Evolutionary conservation across 2,888 invertebrate species (phyloP), one percentile per base, ranked within the genome.

Genomic region (Leptura quadrifasciata): DNA sequence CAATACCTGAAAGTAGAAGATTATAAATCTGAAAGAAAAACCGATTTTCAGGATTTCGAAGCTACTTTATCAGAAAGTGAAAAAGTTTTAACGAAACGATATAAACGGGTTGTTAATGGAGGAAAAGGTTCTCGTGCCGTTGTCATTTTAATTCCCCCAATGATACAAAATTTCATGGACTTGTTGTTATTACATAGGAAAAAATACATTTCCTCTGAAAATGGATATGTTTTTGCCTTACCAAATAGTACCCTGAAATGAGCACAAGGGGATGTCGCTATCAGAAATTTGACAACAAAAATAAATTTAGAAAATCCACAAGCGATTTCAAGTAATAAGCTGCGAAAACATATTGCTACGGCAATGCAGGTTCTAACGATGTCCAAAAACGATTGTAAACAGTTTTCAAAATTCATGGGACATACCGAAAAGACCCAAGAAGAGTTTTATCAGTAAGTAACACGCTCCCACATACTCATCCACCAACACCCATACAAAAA

Each of bases 261-360:
- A 82, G 82, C 80, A 58, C 77, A 82, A n/a, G n/a, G n/a, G n/a
- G n/a, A 83, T 68, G 79, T 84, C 6, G 81, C 84, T 10, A 79
- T 84, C 21, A 54, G 79, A 72, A 78, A 55, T 8, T 73, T 84
- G 15, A 54, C 77, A 6, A 78, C n/a, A n/a, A n/a, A n/a, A n/a
- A n/a, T n/a, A n/a, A n/a, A n/a, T n/a, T n/a, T n/a, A n/a, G n/a
- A n/a, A n/a, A n/a, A n/a, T n/a, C n/a, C n/a, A n/a, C n/a, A n/a
- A n/a, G n/a, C n/a, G n/a, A n/a, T n/a, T n/a, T n/a, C n/a, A n/a
- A n/a, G n/a, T n/a, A n/a, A n/a, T n/a, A n/a, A n/a, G n/a, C n/a
- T n/a, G n/a, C n/a, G n/a, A n/a, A n/a, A n/a, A n/a, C n/a, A n/a
- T n/a, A n/a, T n/a, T n/a, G n/a, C n/a, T n/a, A n/a, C n/a, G n/a